Evolutionary conservation across 2,888 invertebrate genomes (phyloP), one percentile per base, ranked within the genome.

Genomic region (Achlya flavicornis): DNA sequence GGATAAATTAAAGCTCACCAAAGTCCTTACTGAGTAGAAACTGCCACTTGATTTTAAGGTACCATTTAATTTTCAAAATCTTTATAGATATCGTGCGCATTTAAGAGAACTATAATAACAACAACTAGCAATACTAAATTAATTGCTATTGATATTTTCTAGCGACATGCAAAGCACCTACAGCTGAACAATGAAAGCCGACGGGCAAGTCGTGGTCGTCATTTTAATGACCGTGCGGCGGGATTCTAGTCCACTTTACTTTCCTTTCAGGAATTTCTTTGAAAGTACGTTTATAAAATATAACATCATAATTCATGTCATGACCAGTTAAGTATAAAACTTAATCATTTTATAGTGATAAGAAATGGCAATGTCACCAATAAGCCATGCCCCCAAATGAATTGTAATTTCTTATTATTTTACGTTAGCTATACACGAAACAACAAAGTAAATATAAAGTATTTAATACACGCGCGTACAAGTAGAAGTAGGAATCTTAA

Each of bases 111-210:
- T n/a, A n/a, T 26, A 26, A 26, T 26, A 26, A 2, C 26, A 1
- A 26, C 1, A 26, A 26, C 26, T 26, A 26, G 26, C 14, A 62
- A 33, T 43, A 46, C 33, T 7, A 38, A 38, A 58, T 38, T n/a
- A 59, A 38, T 38, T 19, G 5, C 16, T 41, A 14, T 41, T 10
- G 59, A 35, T 38, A 59, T 35, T 10, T 38, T 41, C 38, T 38
- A 35, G 41, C 41, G 75, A 81, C 77, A 88, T 86, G 87, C 85
- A 86, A 85, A 87, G 80, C 79, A 79, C 72, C 83, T 78, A 79
- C 72, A 83, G 79, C 79, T 82, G 84, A 87, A 90, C 89, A 90
- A 90, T 89, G 86, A 87, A 87, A 86, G 86, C 87, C 79, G 87
- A 83, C 81, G 77, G 82, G 83, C 86, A 85, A 84, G 85, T 88